These are phyloP conservation scores for Menidia beryllina DNA, from an alignment of 2,113 vertebrate genomes.

Conservation along the genomic window DNA sequence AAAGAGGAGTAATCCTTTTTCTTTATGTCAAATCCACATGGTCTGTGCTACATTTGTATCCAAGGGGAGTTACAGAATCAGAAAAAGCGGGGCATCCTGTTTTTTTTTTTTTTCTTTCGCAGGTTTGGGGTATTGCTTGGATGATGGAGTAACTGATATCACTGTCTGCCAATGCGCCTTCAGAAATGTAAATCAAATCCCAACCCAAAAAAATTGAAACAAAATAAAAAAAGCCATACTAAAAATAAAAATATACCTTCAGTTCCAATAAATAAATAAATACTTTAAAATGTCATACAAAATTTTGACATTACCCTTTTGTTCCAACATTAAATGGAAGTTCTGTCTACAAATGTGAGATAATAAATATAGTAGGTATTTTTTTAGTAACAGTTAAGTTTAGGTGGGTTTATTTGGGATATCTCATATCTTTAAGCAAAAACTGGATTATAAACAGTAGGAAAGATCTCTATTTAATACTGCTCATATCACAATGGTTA, in stretches of 20 bases:
- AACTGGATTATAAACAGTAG: conserved; percentile 97
- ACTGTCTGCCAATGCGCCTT: conserved; percentile 53
- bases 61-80: conserved; percentile 62
- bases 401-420: conserved; percentile 81
- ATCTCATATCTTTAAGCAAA: conserved; percentile 83
- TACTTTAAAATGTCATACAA: conserved; percentile 83
- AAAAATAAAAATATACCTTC: conserved; percentile 76
- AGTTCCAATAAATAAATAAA: conserved; percentile 84
- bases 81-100: conserved; percentile 56
- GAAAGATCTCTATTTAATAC: conserved; percentile 93
- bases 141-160: conserved; percentile 67
- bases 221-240: conserved; percentile 74
- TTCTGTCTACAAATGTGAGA: conserved; percentile 84
- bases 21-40: conserved; percentile 51
- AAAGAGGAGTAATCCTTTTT: conserved; percentile 9
- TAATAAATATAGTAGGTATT: conserved; percentile 85
- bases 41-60: conserved; percentile 76
- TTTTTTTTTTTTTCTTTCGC: conserved; percentile 40
- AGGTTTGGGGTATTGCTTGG: conserved; percentile 82
- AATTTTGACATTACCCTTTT: conserved; percentile 79
- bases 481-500: conserved; percentile 94
- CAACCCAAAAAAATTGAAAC: conserved; percentile 57
- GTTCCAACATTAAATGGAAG: conserved; percentile 78
- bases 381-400: conserved; percentile 78
- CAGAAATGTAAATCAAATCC: conserved; percentile 61